Conservation (phyloP, 2,797 vertebrate species). For the Ataeniobius toweri region DNA sequence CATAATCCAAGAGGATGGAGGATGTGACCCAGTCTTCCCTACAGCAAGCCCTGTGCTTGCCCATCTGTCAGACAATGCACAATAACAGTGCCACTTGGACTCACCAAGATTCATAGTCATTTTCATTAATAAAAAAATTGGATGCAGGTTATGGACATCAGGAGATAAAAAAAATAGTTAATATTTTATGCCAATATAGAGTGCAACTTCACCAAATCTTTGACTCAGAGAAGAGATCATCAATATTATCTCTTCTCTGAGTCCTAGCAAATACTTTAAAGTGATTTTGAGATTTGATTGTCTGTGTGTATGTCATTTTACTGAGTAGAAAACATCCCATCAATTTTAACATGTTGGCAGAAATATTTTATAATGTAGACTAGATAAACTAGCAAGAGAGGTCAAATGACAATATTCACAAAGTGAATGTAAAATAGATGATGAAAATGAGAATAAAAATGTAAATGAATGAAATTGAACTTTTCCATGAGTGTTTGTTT, state of each 20-base stretch:
- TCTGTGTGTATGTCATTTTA: background rate
- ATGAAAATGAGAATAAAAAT: background rate
- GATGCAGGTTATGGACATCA: constrained; percentile 3
- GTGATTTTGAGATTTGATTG: background rate
- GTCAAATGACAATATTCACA: background rate
- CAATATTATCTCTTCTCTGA: background rate
- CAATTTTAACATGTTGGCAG: background rate
- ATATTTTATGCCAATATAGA: background rate
- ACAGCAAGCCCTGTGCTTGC: constrained; percentile 55
- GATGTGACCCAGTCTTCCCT: constrained; percentile 70
- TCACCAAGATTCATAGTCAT: constrained; percentile 36
- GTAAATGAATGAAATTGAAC: background rate
- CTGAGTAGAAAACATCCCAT: too few relatives aligned
- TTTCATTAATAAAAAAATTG: constrained; percentile 26
- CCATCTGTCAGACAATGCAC: constrained; percentile 69
- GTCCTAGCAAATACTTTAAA: background rate
- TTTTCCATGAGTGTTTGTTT: background rate
- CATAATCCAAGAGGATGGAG: constrained; percentile 64
- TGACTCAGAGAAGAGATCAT: too few relatives aligned
- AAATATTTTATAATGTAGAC: too few relatives aligned
- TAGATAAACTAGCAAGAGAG: background rate
- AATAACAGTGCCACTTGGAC: constrained; percentile 43
- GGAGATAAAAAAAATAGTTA: background rate
- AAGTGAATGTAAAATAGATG: background rate
- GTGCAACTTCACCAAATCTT: background rate